phyloP scores from a whole-genome alignment of 2,113 vertebrate genomes.

The Phalacrocorax brasilianus region DNA sequence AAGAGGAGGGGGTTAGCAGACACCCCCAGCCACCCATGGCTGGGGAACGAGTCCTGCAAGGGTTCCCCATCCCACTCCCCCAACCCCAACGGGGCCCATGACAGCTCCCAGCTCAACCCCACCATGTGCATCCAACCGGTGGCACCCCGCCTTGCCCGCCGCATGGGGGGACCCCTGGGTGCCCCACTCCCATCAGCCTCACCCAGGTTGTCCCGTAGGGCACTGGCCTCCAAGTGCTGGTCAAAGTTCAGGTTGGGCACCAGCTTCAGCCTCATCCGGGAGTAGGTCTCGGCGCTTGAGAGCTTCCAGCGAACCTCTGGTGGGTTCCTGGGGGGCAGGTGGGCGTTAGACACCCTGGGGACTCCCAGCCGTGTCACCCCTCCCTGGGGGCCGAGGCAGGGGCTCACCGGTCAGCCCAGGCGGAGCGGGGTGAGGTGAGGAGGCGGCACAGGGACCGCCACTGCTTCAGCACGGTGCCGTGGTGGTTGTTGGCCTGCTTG shows the following conservation, averaged over 20 bases:
- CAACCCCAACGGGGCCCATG: fast-evolving
- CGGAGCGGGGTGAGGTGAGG: constrained; percentile 83
- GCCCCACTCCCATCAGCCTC: neutral
- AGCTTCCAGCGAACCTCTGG: constrained; percentile 84
- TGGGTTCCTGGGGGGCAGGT: constrained; percentile 68
- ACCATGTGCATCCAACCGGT: fast-evolving
- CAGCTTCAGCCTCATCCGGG: constrained; percentile 94
- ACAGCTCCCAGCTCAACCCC: neutral
- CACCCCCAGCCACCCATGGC: too few relatives aligned
- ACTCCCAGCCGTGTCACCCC: fast-evolving
- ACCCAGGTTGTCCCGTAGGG: constrained; percentile 95
- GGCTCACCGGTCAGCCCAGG: constrained; percentile 87
- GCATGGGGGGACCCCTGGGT: fast-evolving
- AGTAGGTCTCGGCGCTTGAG: constrained; percentile 91
- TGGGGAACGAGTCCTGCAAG: fast-evolving
- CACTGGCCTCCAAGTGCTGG: constrained; percentile 89
- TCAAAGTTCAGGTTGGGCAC: constrained; percentile 93
- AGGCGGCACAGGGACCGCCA: constrained; percentile 86
- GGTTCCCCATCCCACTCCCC: neutral
- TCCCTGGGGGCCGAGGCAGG: fast-evolving
- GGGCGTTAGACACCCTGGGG: neutral
- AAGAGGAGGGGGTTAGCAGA: neutral
- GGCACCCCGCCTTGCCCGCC: fast-evolving
- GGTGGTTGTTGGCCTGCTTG: constrained; percentile 87
- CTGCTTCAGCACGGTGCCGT: constrained; percentile 83